These are phyloP conservation scores for Acromyrmex heyeri DNA, from an alignment of 1,140 invertebrate species.

Conservation along the genomic window DNA sequence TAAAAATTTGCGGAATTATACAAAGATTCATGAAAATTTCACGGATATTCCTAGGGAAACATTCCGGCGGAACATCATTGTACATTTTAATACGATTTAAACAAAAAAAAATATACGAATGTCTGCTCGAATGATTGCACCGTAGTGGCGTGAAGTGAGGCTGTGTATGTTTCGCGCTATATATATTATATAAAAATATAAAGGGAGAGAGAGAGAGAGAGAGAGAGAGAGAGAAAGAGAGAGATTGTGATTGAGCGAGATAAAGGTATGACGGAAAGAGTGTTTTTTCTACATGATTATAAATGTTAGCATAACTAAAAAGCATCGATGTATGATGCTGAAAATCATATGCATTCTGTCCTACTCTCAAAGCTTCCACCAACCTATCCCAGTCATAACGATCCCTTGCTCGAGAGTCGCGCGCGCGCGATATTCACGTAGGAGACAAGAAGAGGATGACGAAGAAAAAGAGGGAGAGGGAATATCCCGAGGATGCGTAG, in stretches of 20 bases:
- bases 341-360: slow-evolving; percentile 64
- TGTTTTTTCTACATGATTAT: slow-evolving; percentile 78
- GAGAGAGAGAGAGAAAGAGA: slow-evolving; percentile 19
- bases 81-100: slow-evolving; percentile 52
- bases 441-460: slow-evolving; percentile 59
- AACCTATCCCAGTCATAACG: slow-evolving; percentile 17
- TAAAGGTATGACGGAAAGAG: slow-evolving; percentile 58
- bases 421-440: slow-evolving; percentile 60
- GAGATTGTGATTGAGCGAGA: slow-evolving; percentile 61
- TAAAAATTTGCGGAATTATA: neutral
- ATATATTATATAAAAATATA: slow-evolving; percentile 71
- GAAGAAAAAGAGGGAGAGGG: slow-evolving; percentile 34
- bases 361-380: slow-evolving; percentile 62
- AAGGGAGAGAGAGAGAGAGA: slow-evolving; percentile 11
- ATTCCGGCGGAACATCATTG: slow-evolving; percentile 55
- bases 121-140: slow-evolving; percentile 53
- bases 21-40: slow-evolving; percentile 10
- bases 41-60: slow-evolving; percentile 46
- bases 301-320: slow-evolving; percentile 75
- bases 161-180: slow-evolving; percentile 63
- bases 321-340: slow-evolving; percentile 71
- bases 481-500: slow-evolving; percentile 63
- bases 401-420: slow-evolving; percentile 63
- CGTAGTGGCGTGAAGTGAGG: slow-evolving; percentile 60
- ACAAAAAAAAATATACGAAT: slow-evolving; percentile 10